Percentiles rank a stretch among this genome's conserved stretches.
These are phyloP conservation scores for Reinhardtius hippoglossoides DNA, from an alignment of 2,113 vertebrate genomes.

Conservation along the genomic window DNA sequence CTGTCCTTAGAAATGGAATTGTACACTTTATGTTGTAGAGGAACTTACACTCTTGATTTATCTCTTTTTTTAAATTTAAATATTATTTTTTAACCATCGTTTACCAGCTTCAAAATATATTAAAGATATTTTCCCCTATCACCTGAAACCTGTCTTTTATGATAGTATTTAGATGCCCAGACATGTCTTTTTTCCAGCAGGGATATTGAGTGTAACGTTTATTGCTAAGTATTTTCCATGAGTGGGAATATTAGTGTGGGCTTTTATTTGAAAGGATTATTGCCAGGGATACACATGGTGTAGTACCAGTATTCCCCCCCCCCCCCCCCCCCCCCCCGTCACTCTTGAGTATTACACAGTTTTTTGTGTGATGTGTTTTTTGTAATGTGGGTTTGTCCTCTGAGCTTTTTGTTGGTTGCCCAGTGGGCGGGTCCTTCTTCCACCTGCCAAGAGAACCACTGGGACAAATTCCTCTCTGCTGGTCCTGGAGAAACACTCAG, in stretches of 20 bases:
- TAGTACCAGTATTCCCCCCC: background rate
- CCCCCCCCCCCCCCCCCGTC: too few relatives aligned
- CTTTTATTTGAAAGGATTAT: background rate
- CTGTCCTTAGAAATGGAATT: too few relatives aligned
- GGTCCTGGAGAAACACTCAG: constrained; percentile 66
- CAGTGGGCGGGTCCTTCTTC: constrained; percentile 40
- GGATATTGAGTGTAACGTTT: too few relatives aligned
- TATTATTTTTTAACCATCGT: too few relatives aligned
- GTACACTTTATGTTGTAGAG: too few relatives aligned
- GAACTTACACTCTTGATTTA: too few relatives aligned
- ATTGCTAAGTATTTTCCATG: background rate
- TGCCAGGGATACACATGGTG: background rate
- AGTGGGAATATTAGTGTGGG: background rate
- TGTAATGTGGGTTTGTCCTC: background rate
- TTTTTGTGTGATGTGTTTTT: too few relatives aligned
- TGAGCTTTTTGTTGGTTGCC: constrained; percentile 4
- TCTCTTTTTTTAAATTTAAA: too few relatives aligned
- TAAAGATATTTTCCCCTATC: too few relatives aligned
- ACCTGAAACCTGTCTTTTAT: too few relatives aligned
- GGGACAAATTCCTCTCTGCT: constrained; percentile 33
- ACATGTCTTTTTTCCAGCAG: too few relatives aligned
- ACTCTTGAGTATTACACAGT: background rate
- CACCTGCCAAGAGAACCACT: constrained; percentile 62
- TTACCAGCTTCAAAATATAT: too few relatives aligned
- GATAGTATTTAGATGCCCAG: background rate